phyloP scores from a whole-genome alignment of 2,113 vertebrate genomes.

The Microcebus griseorufus region DNA sequence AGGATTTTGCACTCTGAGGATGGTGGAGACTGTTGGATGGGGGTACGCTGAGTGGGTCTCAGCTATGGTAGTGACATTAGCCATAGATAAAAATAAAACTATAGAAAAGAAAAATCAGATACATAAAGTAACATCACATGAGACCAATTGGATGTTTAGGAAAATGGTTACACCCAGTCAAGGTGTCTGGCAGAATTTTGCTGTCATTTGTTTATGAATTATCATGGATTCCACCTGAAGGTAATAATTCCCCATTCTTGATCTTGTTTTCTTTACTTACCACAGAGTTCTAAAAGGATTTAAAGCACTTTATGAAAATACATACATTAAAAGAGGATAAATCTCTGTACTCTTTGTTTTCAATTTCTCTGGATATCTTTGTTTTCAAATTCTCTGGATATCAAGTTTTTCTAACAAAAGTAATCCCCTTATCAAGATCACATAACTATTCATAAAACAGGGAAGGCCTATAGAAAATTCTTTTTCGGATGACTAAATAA shows the following conservation, averaged over 20 bases:
- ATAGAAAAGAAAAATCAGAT: background rate
- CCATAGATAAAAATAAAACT: background rate
- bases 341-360: conserved; percentile 2
- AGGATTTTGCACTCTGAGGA: background rate
- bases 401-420: conserved; percentile 40
- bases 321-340: conserved; percentile 34
- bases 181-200: background rate
- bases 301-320: conserved; percentile 21
- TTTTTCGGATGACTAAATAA: conserved; percentile 66
- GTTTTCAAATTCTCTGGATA: conserved; percentile 42
- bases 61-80: background rate
- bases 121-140: background rate
- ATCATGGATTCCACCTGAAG: background rate
- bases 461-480: conserved; percentile 13
- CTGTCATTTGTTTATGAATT: background rate
- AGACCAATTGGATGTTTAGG: background rate
- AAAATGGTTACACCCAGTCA: background rate
- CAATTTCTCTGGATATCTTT: conserved; percentile 45
- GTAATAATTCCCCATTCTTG: background rate
- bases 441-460: conserved; percentile 53
- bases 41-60: background rate
- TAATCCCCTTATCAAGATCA: conserved; percentile 67
- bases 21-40: fast-evolving
- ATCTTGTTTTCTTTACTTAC: conserved; percentile 40
- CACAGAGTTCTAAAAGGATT: background rate